These are phyloP conservation scores for Gavia stellata DNA, from an alignment of 2,113 vertebrate genomes.

Conservation along the genomic window DNA sequence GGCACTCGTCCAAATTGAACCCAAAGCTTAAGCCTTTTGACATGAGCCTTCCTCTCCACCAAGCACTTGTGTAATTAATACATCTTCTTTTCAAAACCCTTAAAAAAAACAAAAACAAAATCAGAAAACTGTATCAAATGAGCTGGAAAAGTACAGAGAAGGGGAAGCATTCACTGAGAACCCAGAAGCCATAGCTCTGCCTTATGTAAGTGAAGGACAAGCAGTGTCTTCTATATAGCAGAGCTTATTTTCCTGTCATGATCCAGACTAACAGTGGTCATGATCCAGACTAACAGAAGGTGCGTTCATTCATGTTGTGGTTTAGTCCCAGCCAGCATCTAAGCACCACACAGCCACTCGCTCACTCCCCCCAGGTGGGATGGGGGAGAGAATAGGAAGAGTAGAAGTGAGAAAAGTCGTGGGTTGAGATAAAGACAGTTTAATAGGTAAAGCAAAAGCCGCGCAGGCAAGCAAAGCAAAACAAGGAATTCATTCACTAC, in stretches of 20 bases:
- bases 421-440: no score
- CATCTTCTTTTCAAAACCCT: neutral
- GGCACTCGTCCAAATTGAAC: conserved; percentile 26
- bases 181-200: neutral
- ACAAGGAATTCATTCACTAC: no score
- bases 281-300: no score
- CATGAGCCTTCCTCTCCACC: neutral
- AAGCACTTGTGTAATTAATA: conserved; percentile 35
- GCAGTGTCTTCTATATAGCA: neutral
- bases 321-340: no score
- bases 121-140: neutral
- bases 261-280: neutral
- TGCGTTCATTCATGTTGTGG: no score
- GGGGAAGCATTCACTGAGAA: neutral
- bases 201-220: neutral
- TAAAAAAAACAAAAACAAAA: neutral
- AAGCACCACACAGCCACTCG: no score
- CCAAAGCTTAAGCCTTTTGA: conserved; percentile 28
- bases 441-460: no score
- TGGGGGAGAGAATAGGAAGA: no score
- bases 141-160: conserved; percentile 44
- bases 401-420: no score
- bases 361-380: no score
- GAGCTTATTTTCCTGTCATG: neutral
- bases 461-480: no score